phyloP scores from a whole-genome alignment of 2,888 invertebrate genomes.

The Pasiphila rectangulata region DNA sequence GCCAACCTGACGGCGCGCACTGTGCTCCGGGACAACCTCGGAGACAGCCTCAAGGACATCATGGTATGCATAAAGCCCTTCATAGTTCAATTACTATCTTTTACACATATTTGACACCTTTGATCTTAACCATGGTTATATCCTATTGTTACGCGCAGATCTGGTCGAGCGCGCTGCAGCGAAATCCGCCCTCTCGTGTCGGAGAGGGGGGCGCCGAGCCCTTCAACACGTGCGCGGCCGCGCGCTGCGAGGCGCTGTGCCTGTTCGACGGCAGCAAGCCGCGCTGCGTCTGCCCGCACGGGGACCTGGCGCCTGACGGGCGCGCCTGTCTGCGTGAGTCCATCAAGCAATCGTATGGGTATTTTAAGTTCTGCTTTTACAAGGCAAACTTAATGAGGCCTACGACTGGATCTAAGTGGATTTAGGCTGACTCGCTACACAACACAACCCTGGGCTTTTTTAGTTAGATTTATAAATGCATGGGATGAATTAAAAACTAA shows the following conservation, averaged over 20 bases:
- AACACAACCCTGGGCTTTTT: too few species aligned
- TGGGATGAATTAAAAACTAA: too few species aligned
- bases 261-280: conserved; percentile 84
- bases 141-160: conserved; percentile 8
- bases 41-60: conserved; percentile 40
- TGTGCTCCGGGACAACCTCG: conserved; percentile 41
- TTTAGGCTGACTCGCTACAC: too few species aligned
- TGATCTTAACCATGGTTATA: too few species aligned
- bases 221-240: conserved; percentile 45
- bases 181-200: conserved; percentile 58
- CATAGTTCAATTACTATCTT: too few species aligned
- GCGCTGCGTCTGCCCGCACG: conserved; percentile 92
- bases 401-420: too few species aligned
- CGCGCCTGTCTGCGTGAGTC: conserved; percentile 82
- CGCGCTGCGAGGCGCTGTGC: conserved; percentile 89
- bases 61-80: conserved; percentile 16
- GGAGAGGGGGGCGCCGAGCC: conserved; percentile 66
- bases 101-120: too few species aligned
- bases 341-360: too few species aligned
- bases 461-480: too few species aligned
- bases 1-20: conserved; percentile 72
- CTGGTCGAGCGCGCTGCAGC: conserved; percentile 20
- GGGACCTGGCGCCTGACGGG: conserved; percentile 84
- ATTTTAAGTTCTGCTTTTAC: too few species aligned
- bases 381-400: too few species aligned